Evolutionary conservation across 2,888 invertebrate species (phyloP), one percentile per base, ranked within the genome.

Genomic region (Drosophila tripunctata): DNA sequence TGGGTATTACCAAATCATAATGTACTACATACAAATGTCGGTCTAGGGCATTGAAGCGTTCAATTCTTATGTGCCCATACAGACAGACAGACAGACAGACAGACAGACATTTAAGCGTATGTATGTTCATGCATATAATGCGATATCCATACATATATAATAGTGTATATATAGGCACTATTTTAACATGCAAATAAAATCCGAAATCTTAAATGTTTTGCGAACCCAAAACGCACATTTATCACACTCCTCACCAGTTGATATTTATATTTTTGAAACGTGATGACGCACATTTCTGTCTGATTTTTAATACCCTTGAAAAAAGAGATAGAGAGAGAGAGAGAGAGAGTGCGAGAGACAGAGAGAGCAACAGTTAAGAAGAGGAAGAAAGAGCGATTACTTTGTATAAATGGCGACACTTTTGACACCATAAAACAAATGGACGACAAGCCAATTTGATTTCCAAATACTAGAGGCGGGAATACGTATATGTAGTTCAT

Each of bases 231-330:
- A 54, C 43, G 48, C 50, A 60, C 36, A 60, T 66, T 60, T 61
- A 44, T 65, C 50, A 38, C 45, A 8, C 14, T 2, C 50, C 10
- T 10, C 27, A 10, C 3, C 22, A 41, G 27, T 35, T 51, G n/a
- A 43, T 51, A 31, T 57, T 52, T 38, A 66, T 66, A 66, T 66
- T 61, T 76, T 54, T 45, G 45, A 64, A 63, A 63, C 43, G 35
- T 45, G 52, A 64, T 70, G 61, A 66, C 75, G 81, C 68, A 71
- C 50, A 67, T 55, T 60, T 51, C 21, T 15, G 12, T 40, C 19
- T 19, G 17, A 6, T 33, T 43, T 36, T 51, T 10, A 45, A 17
- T 15, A 48, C 17, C 22, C 33, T 33, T 33, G 33, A 27, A 27
- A 27, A 10, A 8, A 27, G 10, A 27, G 10, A 27, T 8, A 27